These are phyloP conservation scores for Psittacula derbiana DNA, from an alignment of 2,797 vertebrate genomes.

Conservation along the genomic window DNA sequence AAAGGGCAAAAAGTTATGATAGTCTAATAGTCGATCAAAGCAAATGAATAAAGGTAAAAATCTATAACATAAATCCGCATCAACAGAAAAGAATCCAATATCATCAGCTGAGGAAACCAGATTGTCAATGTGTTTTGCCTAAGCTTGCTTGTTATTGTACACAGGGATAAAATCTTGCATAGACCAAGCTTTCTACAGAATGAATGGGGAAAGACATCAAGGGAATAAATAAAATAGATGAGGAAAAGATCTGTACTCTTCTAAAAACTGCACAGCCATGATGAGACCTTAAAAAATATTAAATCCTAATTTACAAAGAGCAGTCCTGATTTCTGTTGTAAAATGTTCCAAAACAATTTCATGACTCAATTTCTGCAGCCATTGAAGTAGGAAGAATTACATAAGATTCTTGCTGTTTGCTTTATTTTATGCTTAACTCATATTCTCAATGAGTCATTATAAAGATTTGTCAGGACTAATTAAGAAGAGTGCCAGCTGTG, in stretches of 20 bases:
- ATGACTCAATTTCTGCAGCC: slow-evolving; percentile 17
- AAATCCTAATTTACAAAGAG: neutral
- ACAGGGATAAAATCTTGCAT: neutral
- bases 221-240: neutral
- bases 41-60: neutral
- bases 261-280: neutral
- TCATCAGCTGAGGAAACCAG: neutral
- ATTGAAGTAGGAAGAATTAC: slow-evolving; percentile 4
- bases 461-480: slow-evolving; percentile 33
- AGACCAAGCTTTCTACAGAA: neutral
- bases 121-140: neutral
- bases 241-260: neutral
- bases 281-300: neutral
- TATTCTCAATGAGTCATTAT: slow-evolving; percentile 33
- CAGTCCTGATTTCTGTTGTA: neutral
- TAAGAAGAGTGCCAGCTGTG: slow-evolving; percentile 21
- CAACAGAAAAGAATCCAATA: neutral
- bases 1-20: neutral
- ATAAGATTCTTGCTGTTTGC: neutral
- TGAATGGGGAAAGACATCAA: neutral
- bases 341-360: slow-evolving; percentile 17
- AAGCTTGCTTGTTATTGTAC: neutral
- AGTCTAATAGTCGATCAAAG: neutral
- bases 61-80: neutral
- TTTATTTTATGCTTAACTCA: neutral